Evolutionary conservation across 1,140 invertebrate species (phyloP).

Genomic region (Saccostrea cuccullata): DNA sequence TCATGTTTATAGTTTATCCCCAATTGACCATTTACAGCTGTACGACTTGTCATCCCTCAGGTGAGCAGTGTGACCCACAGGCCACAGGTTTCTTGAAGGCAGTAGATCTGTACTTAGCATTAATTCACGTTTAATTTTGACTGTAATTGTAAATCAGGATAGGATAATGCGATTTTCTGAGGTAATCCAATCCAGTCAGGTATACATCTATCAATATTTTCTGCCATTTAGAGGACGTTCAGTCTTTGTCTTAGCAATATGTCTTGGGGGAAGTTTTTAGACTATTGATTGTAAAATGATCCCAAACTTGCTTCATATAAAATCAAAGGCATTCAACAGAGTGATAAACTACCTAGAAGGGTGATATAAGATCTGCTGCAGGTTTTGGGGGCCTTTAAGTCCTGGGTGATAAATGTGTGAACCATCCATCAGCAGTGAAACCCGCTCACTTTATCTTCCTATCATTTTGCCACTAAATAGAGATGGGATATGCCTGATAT

Average conservation of each 20-base stretch:
- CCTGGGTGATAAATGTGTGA: conserved; percentile 1
- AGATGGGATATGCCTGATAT: neutral
- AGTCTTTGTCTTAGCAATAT: neutral
- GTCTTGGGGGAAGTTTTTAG: neutral
- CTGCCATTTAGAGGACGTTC: neutral
- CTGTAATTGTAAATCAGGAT: neutral
- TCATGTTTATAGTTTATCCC: no score
- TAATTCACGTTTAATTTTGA: neutral
- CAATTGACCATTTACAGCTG: no score
- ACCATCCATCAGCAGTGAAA: neutral
- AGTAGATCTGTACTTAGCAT: no score
- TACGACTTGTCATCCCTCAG: no score
- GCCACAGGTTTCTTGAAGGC: no score
- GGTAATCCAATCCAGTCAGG: neutral
- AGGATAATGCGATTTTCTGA: neutral
- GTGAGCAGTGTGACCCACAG: no score
- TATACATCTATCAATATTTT: neutral
- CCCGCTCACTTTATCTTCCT: neutral
- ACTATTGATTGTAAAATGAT: neutral
- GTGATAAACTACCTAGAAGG: neutral
- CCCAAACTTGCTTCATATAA: neutral
- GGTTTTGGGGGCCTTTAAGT: neutral
- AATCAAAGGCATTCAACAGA: neutral
- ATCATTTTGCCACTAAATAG: conserved; percentile 3
- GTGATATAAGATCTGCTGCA: neutral